Conservation (phyloP, 2,113 vertebrate genomes). For the Xenus cinereus region DNA sequence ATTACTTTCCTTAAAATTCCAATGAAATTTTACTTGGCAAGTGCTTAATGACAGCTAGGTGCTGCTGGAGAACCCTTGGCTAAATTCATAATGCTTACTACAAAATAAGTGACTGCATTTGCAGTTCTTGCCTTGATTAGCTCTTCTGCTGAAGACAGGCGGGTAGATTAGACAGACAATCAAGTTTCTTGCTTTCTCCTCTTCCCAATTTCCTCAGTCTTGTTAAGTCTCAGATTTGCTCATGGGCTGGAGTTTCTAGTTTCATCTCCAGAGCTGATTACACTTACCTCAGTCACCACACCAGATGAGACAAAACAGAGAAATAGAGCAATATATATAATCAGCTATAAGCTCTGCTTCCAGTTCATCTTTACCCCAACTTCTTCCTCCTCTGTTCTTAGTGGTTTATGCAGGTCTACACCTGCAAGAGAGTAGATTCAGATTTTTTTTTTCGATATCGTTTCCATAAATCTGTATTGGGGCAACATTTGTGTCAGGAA, state of each 20-base stretch:
- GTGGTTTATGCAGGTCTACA: background rate
- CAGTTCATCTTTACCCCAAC: background rate
- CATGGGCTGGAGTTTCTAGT: background rate
- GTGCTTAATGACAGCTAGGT: background rate
- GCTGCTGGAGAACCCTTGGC: background rate
- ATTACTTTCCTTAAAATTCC: background rate
- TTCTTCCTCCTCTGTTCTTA: background rate
- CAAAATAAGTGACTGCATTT: background rate
- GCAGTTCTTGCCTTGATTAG: background rate
- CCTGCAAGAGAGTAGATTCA: background rate
- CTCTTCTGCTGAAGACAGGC: background rate
- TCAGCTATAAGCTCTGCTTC: background rate
- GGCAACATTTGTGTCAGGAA: background rate
- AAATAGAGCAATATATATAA: background rate
- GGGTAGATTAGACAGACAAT: background rate
- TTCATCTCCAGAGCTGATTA: background rate
- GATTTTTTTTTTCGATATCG: background rate
- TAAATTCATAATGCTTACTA: background rate
- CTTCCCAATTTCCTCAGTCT: background rate
- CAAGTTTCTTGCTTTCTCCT: background rate
- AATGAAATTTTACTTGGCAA: background rate
- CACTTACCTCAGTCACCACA: background rate
- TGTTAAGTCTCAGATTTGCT: background rate
- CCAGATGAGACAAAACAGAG: background rate
- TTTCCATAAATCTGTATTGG: background rate